Evolutionary conservation across 2,797 vertebrate genomes (phyloP).

Genomic region (Hyperoplus immaculatus): DNA sequence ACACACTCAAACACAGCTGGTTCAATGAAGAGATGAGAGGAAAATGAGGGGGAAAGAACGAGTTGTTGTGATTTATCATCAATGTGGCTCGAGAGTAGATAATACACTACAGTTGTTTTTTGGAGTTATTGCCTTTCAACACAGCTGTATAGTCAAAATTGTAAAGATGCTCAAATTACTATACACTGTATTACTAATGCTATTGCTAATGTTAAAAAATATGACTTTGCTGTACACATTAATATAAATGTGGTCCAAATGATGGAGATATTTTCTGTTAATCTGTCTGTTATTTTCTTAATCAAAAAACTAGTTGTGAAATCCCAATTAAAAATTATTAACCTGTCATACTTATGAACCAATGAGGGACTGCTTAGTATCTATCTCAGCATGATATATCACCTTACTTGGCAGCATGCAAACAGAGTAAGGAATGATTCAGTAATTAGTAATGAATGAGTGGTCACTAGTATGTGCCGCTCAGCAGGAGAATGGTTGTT

Average conservation of each 20-base stretch:
- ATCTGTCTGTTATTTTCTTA: background rate
- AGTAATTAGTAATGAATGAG: conserved; percentile 11
- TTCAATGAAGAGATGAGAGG: conserved; percentile 4
- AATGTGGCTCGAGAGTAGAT: background rate
- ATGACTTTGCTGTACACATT: background rate
- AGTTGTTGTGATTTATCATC: background rate
- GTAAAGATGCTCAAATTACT: background rate
- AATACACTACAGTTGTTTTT: background rate
- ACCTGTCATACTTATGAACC: background rate
- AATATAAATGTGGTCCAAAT: background rate
- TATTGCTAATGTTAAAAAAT: background rate
- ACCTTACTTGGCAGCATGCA: background rate
- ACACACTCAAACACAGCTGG: background rate
- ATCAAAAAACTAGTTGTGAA: background rate
- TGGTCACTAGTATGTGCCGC: background rate
- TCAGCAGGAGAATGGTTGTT: background rate
- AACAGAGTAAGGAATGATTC: background rate
- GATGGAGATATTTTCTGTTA: no score
- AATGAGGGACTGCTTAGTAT: background rate
- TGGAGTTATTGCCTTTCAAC: background rate
- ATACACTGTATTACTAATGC: background rate
- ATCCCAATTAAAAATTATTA: background rate
- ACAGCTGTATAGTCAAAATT: background rate
- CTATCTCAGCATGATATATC: background rate
- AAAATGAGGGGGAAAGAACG: background rate